These are phyloP conservation scores for Chrysemys picta DNA, from an alignment of 2,113 vertebrate species.

Conservation along the genomic window DNA sequence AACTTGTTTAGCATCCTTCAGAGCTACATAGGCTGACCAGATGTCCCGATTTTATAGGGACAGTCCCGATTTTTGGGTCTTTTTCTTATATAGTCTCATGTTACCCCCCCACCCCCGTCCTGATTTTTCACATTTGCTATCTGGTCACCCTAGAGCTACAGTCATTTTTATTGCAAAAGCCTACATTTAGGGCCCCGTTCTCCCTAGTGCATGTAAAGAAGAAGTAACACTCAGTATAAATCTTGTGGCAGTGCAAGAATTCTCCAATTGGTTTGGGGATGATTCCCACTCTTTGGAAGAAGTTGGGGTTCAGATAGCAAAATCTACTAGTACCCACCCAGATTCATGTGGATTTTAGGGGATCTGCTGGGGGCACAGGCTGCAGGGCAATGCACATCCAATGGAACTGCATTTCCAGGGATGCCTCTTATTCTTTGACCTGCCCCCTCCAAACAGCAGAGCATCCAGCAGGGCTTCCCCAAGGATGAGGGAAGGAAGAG, in stretches of 20 bases:
- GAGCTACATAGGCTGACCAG: neutral
- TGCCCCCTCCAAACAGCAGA: neutral
- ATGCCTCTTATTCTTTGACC: neutral
- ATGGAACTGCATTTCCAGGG: neutral
- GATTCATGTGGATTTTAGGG: neutral
- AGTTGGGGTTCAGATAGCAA: neutral
- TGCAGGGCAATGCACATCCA: neutral
- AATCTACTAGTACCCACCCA: neutral
- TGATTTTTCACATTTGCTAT: too few species aligned
- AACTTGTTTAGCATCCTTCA: neutral
- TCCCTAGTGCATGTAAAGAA: neutral
- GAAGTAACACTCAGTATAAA: neutral
- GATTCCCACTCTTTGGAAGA: neutral
- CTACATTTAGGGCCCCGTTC: neutral
- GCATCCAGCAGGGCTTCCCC: conserved; percentile 29
- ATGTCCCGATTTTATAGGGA: too few species aligned
- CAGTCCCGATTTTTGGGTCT: too few species aligned
- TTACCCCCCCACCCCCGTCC: too few species aligned
- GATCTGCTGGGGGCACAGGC: neutral
- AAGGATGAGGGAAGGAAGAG: conserved; percentile 38
- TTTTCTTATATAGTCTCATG: too few species aligned
- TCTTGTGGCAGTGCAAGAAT: neutral
- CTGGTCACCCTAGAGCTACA: neutral
- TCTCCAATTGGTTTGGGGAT: neutral
- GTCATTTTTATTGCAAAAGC: neutral